Evolutionary conservation across 2,113 vertebrate genomes (phyloP), one percentile per base, ranked within the genome.

Genomic region (Martes martes): DNA sequence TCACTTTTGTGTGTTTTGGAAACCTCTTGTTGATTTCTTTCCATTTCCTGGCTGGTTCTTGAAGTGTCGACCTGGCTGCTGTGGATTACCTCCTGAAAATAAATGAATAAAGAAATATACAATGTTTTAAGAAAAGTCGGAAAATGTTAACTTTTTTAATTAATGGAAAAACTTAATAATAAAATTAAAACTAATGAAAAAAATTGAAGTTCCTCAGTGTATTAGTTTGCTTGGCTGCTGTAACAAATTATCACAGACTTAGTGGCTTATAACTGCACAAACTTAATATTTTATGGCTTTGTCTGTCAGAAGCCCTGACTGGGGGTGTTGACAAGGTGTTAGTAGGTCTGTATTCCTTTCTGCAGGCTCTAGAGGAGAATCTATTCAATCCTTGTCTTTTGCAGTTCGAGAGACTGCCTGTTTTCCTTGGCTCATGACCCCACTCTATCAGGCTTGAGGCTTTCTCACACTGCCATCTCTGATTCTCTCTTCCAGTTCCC

Each of bases 11-110:
- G 94, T 97, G 98, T 94, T 98, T 98, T 98, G 94, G 99, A 98
- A 89, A 94, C 91, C 88, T 31, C 97, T 98, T 97, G 91, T 98
- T 99, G 96, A 94, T 98, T 99, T 95, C 76, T 90, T 78, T 96
- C 94, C 79, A 92, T 89, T 97, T 98, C 96, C 73, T 95, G 98
- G 95, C 81, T 98, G 91, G 97, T 95, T 82, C 97, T 98, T 97
- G 98, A 98, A 98, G 98, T 71, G 52, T 89, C 98, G 50, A 98
- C 97, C 86, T 99, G 99, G 65, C 98, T 99, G 81, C 98, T 99
- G 90, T 92, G 98, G 93, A 98, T 98, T 86, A 97, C 97, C 97
- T 99, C 99, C 99, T 99, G 4, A 82, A 98, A 98, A 94, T 42
- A 95, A 55, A 92, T 18, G 33, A 81, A 47, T 80, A 24, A 59